These are phyloP conservation scores for Nymphalis io DNA, from an alignment of 1,140 invertebrate genomes.

Conservation along the genomic window DNA sequence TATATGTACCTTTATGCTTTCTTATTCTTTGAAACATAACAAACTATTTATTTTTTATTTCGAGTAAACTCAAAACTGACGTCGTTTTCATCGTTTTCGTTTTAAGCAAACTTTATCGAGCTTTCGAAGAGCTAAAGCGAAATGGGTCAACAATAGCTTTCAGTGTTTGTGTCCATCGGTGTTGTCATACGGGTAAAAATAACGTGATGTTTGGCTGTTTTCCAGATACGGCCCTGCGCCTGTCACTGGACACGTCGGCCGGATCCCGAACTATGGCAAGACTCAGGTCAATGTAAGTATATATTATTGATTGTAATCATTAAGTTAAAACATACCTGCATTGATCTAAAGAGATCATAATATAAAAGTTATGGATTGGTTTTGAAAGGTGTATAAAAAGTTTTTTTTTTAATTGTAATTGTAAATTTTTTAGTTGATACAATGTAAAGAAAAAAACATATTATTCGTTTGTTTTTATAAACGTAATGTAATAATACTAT, in stretches of 20 bases:
- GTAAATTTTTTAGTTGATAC: too few species aligned
- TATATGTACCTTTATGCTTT: too few species aligned
- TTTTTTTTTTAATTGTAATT: too few species aligned
- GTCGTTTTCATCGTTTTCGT: constrained; percentile 17
- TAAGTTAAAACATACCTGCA: neutral
- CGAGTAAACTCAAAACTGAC: constrained; percentile 23
- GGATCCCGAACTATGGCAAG: constrained; percentile 74
- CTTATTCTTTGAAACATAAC: neutral
- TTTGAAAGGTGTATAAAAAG: too few species aligned
- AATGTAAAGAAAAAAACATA: too few species aligned
- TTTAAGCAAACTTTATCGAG: constrained; percentile 21
- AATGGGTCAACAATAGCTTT: constrained; percentile 54
- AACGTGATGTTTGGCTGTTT: constrained; percentile 64
- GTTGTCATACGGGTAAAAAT: constrained; percentile 65
- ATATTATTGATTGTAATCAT: neutral
- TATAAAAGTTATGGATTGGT: too few species aligned
- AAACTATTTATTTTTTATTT: neutral
- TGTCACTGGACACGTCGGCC: constrained; percentile 65
- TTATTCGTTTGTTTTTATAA: neutral
- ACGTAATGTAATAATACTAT: too few species aligned
- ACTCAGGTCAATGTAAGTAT: constrained; percentile 72
- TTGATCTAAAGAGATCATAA: neutral
- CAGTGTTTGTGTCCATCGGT: constrained; percentile 42
- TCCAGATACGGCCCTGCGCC: constrained; percentile 71
- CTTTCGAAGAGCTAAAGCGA: constrained; percentile 28